A percentile compares a stretch with the other conserved stretches of the same genome.
These are phyloP conservation scores for Vultur gryphus DNA, from an alignment of 2,797 vertebrate genomes.

Conservation along the genomic window DNA sequence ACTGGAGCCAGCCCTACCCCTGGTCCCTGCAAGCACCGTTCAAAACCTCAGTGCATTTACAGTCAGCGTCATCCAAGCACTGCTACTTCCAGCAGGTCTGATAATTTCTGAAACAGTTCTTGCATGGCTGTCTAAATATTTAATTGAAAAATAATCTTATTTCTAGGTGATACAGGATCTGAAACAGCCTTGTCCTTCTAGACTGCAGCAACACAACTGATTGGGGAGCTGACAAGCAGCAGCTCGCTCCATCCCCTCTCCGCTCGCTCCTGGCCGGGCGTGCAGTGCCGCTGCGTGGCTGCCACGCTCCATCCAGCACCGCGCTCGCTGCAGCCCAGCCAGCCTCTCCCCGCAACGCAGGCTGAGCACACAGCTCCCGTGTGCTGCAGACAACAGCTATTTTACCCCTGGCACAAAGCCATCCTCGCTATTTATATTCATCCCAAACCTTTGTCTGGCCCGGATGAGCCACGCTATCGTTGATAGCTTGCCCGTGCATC, in stretches of 20 bases:
- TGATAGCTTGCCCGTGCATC: not conserved
- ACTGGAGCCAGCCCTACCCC: not conserved
- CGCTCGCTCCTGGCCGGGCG: fast-evolving
- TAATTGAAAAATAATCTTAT: not conserved
- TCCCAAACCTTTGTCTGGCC: not conserved
- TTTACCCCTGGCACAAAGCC: not conserved
- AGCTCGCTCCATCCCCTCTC: not conserved
- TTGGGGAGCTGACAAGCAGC: fast-evolving
- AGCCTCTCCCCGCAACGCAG: not conserved
- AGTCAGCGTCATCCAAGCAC: fast-evolving
- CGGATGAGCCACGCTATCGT: fast-evolving
- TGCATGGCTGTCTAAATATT: not conserved
- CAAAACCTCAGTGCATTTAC: not conserved
- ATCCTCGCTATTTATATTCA: not conserved
- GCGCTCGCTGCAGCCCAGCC: not conserved
- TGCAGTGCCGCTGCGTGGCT: not conserved
- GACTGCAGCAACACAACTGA: fast-evolving
- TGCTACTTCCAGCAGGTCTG: not conserved
- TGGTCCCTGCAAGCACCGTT: fast-evolving
- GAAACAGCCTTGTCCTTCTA: not conserved
- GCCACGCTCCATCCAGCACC: not conserved
- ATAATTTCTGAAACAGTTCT: too few relatives aligned
- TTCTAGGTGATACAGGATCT: not conserved
- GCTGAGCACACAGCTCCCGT: not conserved
- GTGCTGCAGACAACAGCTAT: not conserved